These are phyloP conservation scores for Perca flavescens DNA, from an alignment of 2,113 vertebrate species.

Conservation along the genomic window DNA sequence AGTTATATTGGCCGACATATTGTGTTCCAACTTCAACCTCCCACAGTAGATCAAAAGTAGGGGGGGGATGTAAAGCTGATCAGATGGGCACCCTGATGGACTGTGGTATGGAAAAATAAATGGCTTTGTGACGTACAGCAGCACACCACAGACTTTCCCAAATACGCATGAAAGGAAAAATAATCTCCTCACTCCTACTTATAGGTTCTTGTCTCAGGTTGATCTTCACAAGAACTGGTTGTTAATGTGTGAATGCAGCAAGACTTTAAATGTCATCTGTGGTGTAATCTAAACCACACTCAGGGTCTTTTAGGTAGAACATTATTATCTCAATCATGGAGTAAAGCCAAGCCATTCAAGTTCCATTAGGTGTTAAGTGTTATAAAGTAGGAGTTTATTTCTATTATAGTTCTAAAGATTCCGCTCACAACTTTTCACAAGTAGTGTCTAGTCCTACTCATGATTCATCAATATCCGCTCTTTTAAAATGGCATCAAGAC, in stretches of 20 bases:
- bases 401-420: neutral
- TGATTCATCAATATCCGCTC: neutral
- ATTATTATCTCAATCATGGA: neutral
- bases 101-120: slow-evolving; percentile 57
- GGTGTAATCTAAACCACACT: neutral
- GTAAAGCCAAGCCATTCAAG: neutral
- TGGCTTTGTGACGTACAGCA: slow-evolving; percentile 49
- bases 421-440: neutral
- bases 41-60: slow-evolving; percentile 37
- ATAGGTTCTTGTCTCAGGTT: neutral
- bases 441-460: too few relatives aligned
- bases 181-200: slow-evolving; percentile 24
- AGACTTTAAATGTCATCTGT: slow-evolving; percentile 1
- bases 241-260: too few relatives aligned
- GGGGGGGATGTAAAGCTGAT: neutral
- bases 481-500: too few relatives aligned
- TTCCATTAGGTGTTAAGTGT: neutral
- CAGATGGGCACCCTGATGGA: slow-evolving; percentile 47
- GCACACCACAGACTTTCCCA: slow-evolving; percentile 59
- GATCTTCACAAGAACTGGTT: neutral
- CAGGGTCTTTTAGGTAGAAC: neutral
- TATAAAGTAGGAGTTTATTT: neutral
- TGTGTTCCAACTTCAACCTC: slow-evolving; percentile 58
- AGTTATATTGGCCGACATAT: slow-evolving; percentile 2
- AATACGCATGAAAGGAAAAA: slow-evolving; percentile 35